Evolutionary conservation across 2,888 invertebrate genomes (phyloP), one percentile per base, ranked within the genome.

Genomic region (Listrodromus nycthemerus): DNA sequence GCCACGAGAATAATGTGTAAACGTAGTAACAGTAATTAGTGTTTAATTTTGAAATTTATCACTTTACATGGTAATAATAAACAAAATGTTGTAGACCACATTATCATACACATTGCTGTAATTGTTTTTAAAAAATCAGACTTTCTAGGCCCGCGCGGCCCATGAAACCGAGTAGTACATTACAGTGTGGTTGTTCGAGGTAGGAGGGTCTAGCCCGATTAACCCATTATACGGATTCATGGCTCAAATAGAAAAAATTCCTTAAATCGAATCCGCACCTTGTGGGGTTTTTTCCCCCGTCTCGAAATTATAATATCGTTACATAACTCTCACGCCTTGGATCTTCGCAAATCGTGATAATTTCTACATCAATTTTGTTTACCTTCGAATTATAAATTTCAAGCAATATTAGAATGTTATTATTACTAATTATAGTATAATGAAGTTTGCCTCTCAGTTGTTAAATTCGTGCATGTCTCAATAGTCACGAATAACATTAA

Each of bases 11-110:
- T 88, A 89, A 89, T 88, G 79, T 82, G 85, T 83, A 85, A 89
- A 88, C 86, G 81, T 87, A 87, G 86, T 89, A 89, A 90, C 90
- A 88, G 88, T 89, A 88, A 89, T 90, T 90, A 90, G 89, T 91
- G 89, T 93, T 92, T 92, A 92, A 92, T 92, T 92, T 91, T 91
- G 75, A 92, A 92, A 92, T 91, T 89, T 91, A 90, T 92, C 89
- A 91, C 91, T 92, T 91, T 91, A 93, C 91, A 92, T 91, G 90
- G 90, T 91, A 92, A 45, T 74, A 75, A 66, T 92, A 91, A 92
- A 92, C 90, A 91, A 92, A 91, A 70, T 58, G 87, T 88, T 89
- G 89, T 92, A 92, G 91, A 92, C 90, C 90, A 91, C 91, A 90
- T 91, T 91, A 91, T 91, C 90, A 90, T 91, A 92, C 91, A 92